Base-by-base conservation (phyloP, 2,113 vertebrate genomes). In the Kryptolebias marmoratus region DNA sequence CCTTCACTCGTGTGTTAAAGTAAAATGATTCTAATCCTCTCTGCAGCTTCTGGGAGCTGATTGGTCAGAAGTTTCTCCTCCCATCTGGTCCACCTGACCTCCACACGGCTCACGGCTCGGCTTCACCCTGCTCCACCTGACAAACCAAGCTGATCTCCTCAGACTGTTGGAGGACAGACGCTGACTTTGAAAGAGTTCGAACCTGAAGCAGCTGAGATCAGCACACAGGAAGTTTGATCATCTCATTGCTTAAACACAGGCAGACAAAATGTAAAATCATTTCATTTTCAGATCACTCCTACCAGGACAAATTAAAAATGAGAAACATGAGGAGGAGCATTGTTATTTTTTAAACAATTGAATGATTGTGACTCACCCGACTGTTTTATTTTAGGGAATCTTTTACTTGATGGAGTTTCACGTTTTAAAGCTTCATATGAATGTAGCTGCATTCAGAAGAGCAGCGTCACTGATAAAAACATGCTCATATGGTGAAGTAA, bases 141-240 rank as follows among this genome's bases (percentile, higher is more conserved):
- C 79, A 85, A 84, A 36, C 80, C 77, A 87, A 31, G 85, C 83
- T 32, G 72, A 87, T 86, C 82, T 57, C 44, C 45, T 65, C 71
- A 79, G 45, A 71, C 78, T 81, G 77, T 71, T 52, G 1, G 48
- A 28, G 15, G 44, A 31, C 45, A 18, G 53, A 18, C 3, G 1
- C 22, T 15, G 68, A 81, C 68, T 63, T 28, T 54, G 50, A 14
- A 28, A 0, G 10, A 62, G 32, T 32, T 12, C 5, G 2, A 14
- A 16, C 11, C 15, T 16, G 7, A 52, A 52, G 2, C 12, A 15
- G 45, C 45, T 48, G 45, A 49, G 15, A 49, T 49, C 15, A 49
- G 47, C 47, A 49, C 13, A 2, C 2, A 15, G 15, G 15, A 36
- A 36, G 32, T 36, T 36, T 36, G 32, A 7, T 36, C 7, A 7